Evolutionary conservation across 2,888 invertebrate species (phyloP).

Genomic region (Lapara coniferarum): DNA sequence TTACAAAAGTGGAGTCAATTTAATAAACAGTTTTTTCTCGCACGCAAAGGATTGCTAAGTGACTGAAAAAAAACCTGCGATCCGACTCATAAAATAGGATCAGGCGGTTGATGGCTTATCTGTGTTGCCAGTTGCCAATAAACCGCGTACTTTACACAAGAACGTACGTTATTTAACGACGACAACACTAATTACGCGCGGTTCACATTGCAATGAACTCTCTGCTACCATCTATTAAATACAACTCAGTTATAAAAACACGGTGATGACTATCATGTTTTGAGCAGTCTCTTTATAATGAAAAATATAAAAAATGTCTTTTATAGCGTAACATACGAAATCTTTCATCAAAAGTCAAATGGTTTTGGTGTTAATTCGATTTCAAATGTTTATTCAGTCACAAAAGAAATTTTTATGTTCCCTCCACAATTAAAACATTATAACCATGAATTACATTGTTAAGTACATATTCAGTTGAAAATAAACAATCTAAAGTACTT

Average conservation of each 20-base stretch:
- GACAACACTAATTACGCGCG: conserved; percentile 9
- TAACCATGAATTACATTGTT: background rate
- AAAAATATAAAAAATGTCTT: background rate
- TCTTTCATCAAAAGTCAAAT: background rate
- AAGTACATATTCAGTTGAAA: background rate
- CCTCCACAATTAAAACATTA: background rate
- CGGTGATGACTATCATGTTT: background rate
- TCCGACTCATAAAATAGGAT: conserved; percentile 39
- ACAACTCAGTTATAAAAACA: background rate
- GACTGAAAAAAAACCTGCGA: background rate
- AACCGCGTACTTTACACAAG: conserved; percentile 36
- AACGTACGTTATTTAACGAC: conserved; percentile 1
- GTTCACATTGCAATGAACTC: background rate
- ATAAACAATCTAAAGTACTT: background rate
- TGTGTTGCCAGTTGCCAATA: conserved; percentile 41
- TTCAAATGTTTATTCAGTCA: too few species aligned
- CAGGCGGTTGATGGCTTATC: conserved; percentile 40
- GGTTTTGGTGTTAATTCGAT: too few species aligned
- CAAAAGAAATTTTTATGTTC: too few species aligned
- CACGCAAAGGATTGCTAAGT: background rate
- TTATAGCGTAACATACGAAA: background rate
- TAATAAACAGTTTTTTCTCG: background rate
- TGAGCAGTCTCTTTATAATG: background rate
- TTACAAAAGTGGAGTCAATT: background rate
- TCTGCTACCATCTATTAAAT: background rate